Base-by-base conservation (phyloP, 1,140 invertebrate genomes). In the Patella vulgata region DNA sequence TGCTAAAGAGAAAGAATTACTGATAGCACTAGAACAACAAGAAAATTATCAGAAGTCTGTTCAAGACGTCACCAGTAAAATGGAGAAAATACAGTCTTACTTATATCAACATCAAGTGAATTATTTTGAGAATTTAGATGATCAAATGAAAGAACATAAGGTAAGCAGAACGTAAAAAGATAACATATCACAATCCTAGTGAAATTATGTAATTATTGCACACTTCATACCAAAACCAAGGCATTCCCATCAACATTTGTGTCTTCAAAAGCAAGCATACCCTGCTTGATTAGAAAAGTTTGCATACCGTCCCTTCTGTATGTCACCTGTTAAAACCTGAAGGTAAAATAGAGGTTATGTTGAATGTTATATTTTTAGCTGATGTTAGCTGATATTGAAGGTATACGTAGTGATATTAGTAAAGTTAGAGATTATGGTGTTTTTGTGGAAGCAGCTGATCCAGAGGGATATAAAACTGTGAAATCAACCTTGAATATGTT, bases 401-500 rank as follows among this genome's bases (percentile, higher is more conserved):
- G 50, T 53, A 63, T 80, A 27, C 59, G 73, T 28, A 67, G 69
- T 27, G 78, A 81, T 27, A 74, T 81, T 50, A 64, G 55, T 0
- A 55, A 66, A 23, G 70, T 80, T 3, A 52, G 64, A 40, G 75
- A 81, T 23, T 47, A 63, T 27, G 68, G 74, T 9, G 54, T 66
- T 33, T 71, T 79, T 27, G 68, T 77, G 57, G 70, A 75, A 44
- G 31, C 58, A 17, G 59, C 73, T 17, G 77, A 81, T 30, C 70
- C 72, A 9, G 75, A 81, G 39, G 71, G 74, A 3, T 68, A 69
- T 46, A 69, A 75, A 40, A 70, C 77, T 3, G 75, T 78, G 74
- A 56, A 79, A 42, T 67, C 79, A 14, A 79, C 79, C 23, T 66
- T 81, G 5, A 61, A 63, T 30, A 76, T 81, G 68, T 52, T 81